Conservation (phyloP, 2,113 vertebrate species). For the Rhea pennata region DNA sequence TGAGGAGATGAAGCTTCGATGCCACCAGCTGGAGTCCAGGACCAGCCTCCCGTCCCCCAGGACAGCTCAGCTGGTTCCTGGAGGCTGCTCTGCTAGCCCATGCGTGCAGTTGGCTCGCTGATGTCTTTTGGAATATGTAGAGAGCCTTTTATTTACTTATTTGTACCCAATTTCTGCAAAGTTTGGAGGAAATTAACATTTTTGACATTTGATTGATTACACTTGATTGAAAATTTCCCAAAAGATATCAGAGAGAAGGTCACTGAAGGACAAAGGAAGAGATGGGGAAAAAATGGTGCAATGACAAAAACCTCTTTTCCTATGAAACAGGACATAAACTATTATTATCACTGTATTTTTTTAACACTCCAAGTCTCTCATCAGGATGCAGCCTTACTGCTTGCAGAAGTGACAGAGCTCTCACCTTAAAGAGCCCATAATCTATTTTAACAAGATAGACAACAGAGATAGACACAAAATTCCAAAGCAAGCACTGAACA, state of each 20-base stretch:
- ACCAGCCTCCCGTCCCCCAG: not conserved
- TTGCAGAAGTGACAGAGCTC: not conserved
- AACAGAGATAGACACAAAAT: not conserved
- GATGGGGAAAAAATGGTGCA: not conserved
- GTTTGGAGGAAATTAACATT: not conserved
- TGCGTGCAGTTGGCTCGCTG: not conserved
- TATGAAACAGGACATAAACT: not conserved
- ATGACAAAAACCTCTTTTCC: not conserved
- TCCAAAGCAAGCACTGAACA: not conserved
- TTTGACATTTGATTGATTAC: not conserved
- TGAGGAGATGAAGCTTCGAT: not conserved
- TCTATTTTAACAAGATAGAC: not conserved
- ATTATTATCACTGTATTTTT: not conserved
- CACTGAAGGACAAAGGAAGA: not conserved
- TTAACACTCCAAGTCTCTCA: not conserved
- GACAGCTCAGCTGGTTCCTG: not conserved
- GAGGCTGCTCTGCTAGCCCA: not conserved
- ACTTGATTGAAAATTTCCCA: not conserved
- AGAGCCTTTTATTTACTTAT: not conserved
- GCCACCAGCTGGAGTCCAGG: not conserved
- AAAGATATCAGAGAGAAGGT: not conserved
- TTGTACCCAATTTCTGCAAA: not conserved
- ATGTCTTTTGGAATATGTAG: not conserved
- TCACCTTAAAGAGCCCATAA: not conserved
- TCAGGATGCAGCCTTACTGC: not conserved